Conservation (phyloP, 2,797 vertebrate genomes). For the Diplodus sargus region DNA sequence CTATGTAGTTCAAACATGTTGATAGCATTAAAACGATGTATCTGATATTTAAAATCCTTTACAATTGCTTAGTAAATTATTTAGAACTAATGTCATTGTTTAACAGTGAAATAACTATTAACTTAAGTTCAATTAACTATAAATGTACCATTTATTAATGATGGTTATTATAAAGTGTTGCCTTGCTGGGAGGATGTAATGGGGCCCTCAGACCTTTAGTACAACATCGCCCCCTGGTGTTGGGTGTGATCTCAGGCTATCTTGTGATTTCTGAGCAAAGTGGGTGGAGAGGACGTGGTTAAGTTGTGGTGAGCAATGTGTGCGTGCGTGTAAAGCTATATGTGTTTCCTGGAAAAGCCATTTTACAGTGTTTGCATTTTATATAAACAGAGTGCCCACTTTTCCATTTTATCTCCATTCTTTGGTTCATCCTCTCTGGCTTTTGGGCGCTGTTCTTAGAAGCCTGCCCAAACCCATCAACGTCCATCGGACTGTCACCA, state of each 20-base stretch:
- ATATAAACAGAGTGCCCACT: constrained; percentile 79
- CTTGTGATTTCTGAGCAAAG: constrained; percentile 21
- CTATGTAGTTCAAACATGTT: too few relatives aligned
- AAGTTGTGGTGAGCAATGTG: constrained; percentile 46
- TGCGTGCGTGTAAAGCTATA: constrained; percentile 45
- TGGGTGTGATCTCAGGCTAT: constrained; percentile 1
- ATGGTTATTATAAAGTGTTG: too few relatives aligned
- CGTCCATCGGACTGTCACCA: constrained; percentile 77
- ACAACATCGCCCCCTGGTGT: constrained; percentile 74
- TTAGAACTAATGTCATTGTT: too few relatives aligned
- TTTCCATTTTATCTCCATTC: constrained; percentile 77
- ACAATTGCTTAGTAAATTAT: too few relatives aligned
- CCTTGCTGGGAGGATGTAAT: constrained; percentile 14
- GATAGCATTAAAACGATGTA: too few relatives aligned
- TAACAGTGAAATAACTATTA: too few relatives aligned
- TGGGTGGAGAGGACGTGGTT: constrained; percentile 31
- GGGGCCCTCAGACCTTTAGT: constrained; percentile 28
- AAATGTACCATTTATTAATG: too few relatives aligned
- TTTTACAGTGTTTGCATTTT: constrained; percentile 71
- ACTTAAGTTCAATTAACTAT: too few relatives aligned
- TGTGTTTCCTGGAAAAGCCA: constrained; percentile 51
- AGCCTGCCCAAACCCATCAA: constrained; percentile 76
- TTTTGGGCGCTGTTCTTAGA: constrained; percentile 69
- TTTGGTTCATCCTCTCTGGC: constrained; percentile 71
- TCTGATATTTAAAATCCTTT: too few relatives aligned